Conservation (phyloP, 64 coral and sea anemone genomes). For the Orbicella faveolata region DNA sequence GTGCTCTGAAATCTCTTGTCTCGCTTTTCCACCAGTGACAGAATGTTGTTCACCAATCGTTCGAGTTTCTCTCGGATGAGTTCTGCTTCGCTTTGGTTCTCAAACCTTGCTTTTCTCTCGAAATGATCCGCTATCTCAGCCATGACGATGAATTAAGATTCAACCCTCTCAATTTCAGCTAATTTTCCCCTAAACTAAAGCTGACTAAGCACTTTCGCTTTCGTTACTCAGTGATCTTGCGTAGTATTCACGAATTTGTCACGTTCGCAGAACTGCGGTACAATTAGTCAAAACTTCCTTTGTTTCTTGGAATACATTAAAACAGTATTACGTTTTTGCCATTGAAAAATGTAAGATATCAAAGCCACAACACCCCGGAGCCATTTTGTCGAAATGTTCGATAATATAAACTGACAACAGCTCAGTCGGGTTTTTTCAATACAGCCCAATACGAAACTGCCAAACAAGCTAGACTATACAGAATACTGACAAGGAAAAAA, state of each 20-base stretch:
- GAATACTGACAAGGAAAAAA: too few relatives aligned
- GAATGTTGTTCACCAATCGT: background rate
- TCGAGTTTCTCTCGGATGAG: conserved; percentile 1
- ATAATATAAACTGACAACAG: too few relatives aligned
- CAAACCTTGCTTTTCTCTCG: background rate
- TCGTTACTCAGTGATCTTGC: too few relatives aligned
- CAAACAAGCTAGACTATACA: too few relatives aligned
- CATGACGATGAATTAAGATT: background rate
- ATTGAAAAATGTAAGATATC: too few relatives aligned
- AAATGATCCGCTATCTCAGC: background rate
- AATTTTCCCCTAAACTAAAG: background rate
- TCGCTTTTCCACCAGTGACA: background rate
- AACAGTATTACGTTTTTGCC: too few relatives aligned
- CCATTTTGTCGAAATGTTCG: too few relatives aligned
- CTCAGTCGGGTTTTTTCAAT: too few relatives aligned
- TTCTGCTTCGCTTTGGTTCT: background rate
- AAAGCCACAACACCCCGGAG: too few relatives aligned
- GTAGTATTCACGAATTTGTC: too few relatives aligned
- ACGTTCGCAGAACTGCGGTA: too few relatives aligned
- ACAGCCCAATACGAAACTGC: too few relatives aligned
- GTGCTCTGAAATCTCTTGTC: conserved; percentile 27
- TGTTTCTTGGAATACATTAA: background rate
- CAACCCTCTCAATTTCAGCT: background rate
- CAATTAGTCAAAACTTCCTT: background rate
- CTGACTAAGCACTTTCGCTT: background rate